These are phyloP conservation scores for Ephydatia muelleri DNA, from an alignment of 37 sponge, comb jelly and placozoan species.

Conservation along the genomic window DNA sequence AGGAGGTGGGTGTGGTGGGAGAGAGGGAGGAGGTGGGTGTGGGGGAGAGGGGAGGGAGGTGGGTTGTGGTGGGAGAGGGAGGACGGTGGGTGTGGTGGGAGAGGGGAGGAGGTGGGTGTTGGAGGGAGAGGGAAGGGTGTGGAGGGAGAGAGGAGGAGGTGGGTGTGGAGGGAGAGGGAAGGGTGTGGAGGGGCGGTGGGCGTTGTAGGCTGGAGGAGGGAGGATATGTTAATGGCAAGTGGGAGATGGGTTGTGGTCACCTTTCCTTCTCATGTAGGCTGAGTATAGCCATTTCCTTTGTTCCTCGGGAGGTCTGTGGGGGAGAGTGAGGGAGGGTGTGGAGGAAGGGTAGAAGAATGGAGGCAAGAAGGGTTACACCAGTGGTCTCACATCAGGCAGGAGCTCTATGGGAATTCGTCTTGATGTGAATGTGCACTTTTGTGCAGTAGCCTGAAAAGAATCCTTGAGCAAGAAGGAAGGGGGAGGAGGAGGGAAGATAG, in stretches of 20 bases:
- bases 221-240: too few species aligned
- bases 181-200: too few species aligned
- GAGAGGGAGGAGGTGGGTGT: too few species aligned
- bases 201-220: neutral
- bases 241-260: slow-evolving; percentile 6
- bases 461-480: slow-evolving; percentile 19
- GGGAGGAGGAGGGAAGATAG: too few species aligned
- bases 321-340: too few species aligned
- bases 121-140: too few species aligned
- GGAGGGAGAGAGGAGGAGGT: neutral
- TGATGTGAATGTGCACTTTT: slow-evolving; percentile 77
- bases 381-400: slow-evolving; percentile 59
- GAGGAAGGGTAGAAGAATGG: neutral
- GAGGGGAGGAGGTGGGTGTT: too few species aligned
- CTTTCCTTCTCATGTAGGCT: slow-evolving; percentile 61
- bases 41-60: neutral
- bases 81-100: too few species aligned
- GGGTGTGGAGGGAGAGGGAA: too few species aligned
- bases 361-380: neutral
- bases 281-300: slow-evolving; percentile 70
- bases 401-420: slow-evolving; percentile 45
- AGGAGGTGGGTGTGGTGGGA: too few species aligned
- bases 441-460: slow-evolving; percentile 61
- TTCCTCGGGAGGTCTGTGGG: slow-evolving; percentile 25
- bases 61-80: too few species aligned